Evolutionary conservation across 2,888 invertebrate genomes (phyloP), one percentile per base, ranked within the genome.

Genomic region (Carabus problematicus): DNA sequence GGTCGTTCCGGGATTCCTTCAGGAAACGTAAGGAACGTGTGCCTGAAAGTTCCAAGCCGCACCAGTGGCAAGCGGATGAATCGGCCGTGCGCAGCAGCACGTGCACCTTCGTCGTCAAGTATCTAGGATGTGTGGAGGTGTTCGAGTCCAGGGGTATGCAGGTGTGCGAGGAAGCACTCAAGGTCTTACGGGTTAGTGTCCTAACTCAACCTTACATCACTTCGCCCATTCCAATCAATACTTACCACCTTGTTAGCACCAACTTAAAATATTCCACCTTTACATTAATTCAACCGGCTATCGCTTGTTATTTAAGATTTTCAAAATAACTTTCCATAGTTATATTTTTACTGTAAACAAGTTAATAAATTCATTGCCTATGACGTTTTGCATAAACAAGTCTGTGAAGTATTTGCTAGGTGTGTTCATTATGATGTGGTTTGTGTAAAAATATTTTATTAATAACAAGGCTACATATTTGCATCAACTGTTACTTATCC

Each of bases 141-240:
- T 98, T 96, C 84, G 99, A 99, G 84, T 98, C 98, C 8, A 88
- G 99, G 79, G 99, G 99, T 60, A 99, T 99, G 97, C 96, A 97
- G 84, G 96, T 98, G 71, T 99, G 99, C 85, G 99, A 99, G 83
- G 98, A 98, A 83, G 99, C 99, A 61, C 88, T 99, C 72, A 98
- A 98, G 87, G 94, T 96, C 74, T 88, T 99, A 72, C 89, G 96
- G 86, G 97, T 97, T 82, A 89, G 91, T 85, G 52, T 61, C 40
- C 16, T 52, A 58, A n/a, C 49, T 56, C 3, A 3, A 29, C 6
- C 29, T 29, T 29, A 29, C 6, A 29, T 29, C 29, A 29, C 6
- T 29, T 2, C 6, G 29, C 6, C 29, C 6, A n/a, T 29, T 6
- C 29, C 29, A 29, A 6, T 29, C 29, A n/a, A n/a, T n/a, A n/a